Evolutionary conservation across 2,113 vertebrate genomes (phyloP), one percentile per base, ranked within the genome.

Genomic region (Muntiacus muntjak): DNA sequence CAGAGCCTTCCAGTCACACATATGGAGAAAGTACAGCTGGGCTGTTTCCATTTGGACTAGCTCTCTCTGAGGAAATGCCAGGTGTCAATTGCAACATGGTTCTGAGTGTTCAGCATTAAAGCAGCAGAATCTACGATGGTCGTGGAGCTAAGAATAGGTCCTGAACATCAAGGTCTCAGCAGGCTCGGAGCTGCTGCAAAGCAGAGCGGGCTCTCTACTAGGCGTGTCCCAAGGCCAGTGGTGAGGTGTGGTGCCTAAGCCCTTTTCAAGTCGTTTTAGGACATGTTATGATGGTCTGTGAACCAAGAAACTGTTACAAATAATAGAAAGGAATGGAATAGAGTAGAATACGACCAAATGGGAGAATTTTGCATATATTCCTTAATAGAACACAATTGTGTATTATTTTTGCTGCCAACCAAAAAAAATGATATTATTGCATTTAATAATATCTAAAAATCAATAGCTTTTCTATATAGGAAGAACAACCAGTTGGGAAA

Each of bases 31-130:
- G 33, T 0, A 28, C 33, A 52, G 40, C 40, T 2, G 28, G 91
- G 6, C 23, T 7, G 12, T 15, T 94, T 55, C 52, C 89, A 23
- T n/a, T 12, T 45, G 40, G 87, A 50, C 28, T 47, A 23, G 21
- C 43, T 1, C 57, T 1, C 60, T 1, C 23, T 1, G 23, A 81
- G 89, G 43, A 79, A 84, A 55, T 2, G 15, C 16, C 45, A 78
- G 3, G 11, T 19, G 26, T 36, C 2, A 0, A 8, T 8, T 11
- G 7, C 0, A 0, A 6, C 0, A 43, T 8, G 26, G 30, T 19
- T 81, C 58, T n/a, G 2, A 21, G 82, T 74, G 55, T 33, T 67
- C 81, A 67, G 90, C 28, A 13, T 9, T 2, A 11, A 25, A 54
- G 58, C 33, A 14, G 9, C 28, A 21, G 54, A 5, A 6, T 19